Evolutionary conservation across 2,888 invertebrate genomes (phyloP), one percentile per base, ranked within the genome.

Genomic region (Margaritifera margaritifera): DNA sequence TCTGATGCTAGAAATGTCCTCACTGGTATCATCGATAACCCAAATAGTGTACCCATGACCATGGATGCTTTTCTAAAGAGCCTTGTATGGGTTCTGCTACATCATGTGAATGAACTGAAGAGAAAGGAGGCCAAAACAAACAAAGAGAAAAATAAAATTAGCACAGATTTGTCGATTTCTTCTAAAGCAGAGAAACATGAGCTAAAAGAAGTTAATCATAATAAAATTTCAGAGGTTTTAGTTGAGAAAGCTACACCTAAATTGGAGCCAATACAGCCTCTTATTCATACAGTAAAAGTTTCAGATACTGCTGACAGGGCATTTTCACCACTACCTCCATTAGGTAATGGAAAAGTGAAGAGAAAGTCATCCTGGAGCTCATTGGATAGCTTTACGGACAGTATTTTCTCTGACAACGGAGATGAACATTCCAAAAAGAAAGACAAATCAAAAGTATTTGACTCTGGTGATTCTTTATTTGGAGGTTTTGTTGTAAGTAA

Each of bases 1-100:
- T 90, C 90, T 25, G 90, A 90, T 78, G 90, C 90, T 6, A 84
- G 85, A 62, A 91, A 90, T 79, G 88, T 90, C 42, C 79, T 91
- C 52, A 90, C 90, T 0, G 91, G 90, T 6, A 86, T 91, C 3
- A 88, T 91, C 62, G 90, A 91, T 75, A 87, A 88, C 11, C 87
- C 88, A 4, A 88, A 87, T 51, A 87, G 85, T 60, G 84, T 88
- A 42, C 78, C 82, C 20, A 72, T 85, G 5, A 84, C 90, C 0
- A 81, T 84, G 66, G 76, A 84, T 19, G 84, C 86, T 62, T 90
- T 90, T 72, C 79, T 86, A 6, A 88, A 88, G 76, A 85, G 87
- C 62, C 75, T 91, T 19, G 79, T 87, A 8, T 91, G 90, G 89
- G 75, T 90, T 52, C 66, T 90, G 20, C 66, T 90, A n/a, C 84